Evolutionary conservation across 1,140 invertebrate genomes (phyloP).

Genomic region (Drosophila rufa): DNA sequence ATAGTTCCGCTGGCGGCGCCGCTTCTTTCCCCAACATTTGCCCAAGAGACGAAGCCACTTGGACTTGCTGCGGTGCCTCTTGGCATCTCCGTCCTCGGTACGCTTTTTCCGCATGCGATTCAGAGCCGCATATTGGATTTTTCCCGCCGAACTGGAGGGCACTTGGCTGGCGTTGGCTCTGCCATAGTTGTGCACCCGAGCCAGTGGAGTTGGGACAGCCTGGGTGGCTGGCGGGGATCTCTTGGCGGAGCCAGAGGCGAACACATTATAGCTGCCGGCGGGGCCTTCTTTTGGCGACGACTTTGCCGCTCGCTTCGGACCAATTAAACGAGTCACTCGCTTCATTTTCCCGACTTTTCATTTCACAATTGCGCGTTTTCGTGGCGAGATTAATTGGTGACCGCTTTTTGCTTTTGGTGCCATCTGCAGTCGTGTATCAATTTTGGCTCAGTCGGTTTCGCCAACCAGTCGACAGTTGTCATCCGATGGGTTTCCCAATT

Average conservation of each 20-base stretch:
- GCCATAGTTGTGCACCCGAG: conserved; percentile 69
- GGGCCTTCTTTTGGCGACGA: conserved; percentile 46
- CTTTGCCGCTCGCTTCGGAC: conserved; percentile 42
- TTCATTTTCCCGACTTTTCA: conserved; percentile 63
- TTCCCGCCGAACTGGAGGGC: conserved; percentile 57
- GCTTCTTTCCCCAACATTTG: conserved; percentile 23
- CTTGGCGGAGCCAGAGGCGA: conserved; percentile 34
- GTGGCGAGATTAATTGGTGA: conserved; percentile 64
- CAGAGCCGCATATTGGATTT: conserved; percentile 78
- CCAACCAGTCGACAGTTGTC: conserved; percentile 34
- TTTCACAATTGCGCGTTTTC: conserved; percentile 63
- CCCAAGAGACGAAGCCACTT: conserved; percentile 45
- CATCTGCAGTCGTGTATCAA: conserved; percentile 36
- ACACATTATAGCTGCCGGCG: conserved; percentile 54
- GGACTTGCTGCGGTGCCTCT: conserved; percentile 13
- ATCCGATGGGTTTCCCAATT: conserved; percentile 31
- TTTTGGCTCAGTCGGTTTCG: conserved; percentile 26
- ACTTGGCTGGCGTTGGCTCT: conserved; percentile 25
- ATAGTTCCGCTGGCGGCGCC: conserved; percentile 44
- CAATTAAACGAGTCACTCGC: conserved; percentile 77
- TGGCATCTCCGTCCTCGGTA: conserved; percentile 20
- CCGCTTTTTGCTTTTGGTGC: conserved; percentile 33
- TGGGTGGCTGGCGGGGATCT: conserved; percentile 20
- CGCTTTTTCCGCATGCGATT: conserved; percentile 72
- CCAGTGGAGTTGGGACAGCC: conserved; percentile 12